Evolutionary conservation across 2,113 vertebrate species (phyloP), one percentile per base, ranked within the genome.

Genomic region (Brachirus orientalis): DNA sequence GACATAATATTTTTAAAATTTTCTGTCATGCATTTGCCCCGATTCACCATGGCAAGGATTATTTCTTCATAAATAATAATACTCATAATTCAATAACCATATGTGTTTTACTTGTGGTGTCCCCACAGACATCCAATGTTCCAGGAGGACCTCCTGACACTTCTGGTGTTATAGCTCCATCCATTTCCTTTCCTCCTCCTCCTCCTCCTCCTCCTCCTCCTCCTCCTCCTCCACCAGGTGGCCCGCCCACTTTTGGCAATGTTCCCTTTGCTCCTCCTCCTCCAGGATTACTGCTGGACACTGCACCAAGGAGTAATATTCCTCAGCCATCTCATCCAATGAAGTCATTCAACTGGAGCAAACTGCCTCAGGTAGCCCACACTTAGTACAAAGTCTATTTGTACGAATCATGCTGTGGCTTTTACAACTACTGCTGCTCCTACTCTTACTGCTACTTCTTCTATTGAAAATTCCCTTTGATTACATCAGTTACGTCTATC

Each of bases 271-370:
- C 92, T 1, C 95, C 72, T 36, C 75, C 94, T 0, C 95, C 94
- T 0, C 95, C 94, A 1, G 96, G 96, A 37, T 93, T 93, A 51
- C 94, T 95, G 0, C 12, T 94, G 28, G 93, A 67, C 75, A 64
- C 77, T 1, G 45, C 83, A 3, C 95, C 92, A 78, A 96, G 92
- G 92, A 99, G 97, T 79, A 98, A 94, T 69, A 95, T 97, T 77
- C 97, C 97, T 18, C 95, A 94, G 73, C 96, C 97, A 0, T 88
- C 93, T 0, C 96, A 97, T 0, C 94, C 97, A 6, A 94, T 99
- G 66, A 99, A 99, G 82, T 98, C 96, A 19, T 99, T 98, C 91
- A 99, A 99, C 92, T 98, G 97, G 97, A 93, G 90, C 72, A 98
- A 98, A 86, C 90, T 99, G 35, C 90, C 95, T 9, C 95, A 98